These are phyloP conservation scores for Harpegnathos saltator DNA, from an alignment of 1,140 invertebrate species.

Conservation along the genomic window DNA sequence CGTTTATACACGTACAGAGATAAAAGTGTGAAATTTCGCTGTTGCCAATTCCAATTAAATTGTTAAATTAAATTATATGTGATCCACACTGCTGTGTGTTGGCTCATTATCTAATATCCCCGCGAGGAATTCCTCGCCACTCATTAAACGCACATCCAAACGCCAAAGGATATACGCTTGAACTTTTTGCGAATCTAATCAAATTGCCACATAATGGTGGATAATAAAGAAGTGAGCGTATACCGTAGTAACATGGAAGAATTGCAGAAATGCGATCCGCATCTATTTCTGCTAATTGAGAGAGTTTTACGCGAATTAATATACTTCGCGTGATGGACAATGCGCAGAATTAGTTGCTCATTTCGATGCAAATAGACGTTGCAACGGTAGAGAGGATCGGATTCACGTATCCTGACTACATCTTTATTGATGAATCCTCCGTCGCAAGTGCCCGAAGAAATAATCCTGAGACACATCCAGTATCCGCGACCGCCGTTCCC, in stretches of 20 bases:
- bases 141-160: background rate
- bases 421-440: constrained; percentile 61
- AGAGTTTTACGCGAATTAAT: background rate
- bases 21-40: background rate
- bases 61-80: background rate
- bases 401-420: constrained; percentile 9
- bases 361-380: constrained; percentile 3
- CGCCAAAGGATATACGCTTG: background rate
- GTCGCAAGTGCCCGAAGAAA: constrained; percentile 42
- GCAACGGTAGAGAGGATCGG: constrained; percentile 1
- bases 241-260: background rate
- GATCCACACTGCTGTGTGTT: background rate
- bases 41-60: background rate
- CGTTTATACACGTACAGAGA: background rate
- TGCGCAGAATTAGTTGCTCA: background rate
- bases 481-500: constrained; percentile 65
- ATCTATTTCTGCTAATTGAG: background rate
- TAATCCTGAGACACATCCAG: constrained; percentile 57
- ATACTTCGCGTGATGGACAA: background rate
- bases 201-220: background rate
- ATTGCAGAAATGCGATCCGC: background rate
- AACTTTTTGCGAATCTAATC: background rate
- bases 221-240: background rate
- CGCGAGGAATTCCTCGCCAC: background rate
- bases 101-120: constrained; percentile 25